These are phyloP conservation scores for Ophiodon elongatus DNA, from an alignment of 2,113 vertebrate species.

Conservation along the genomic window DNA sequence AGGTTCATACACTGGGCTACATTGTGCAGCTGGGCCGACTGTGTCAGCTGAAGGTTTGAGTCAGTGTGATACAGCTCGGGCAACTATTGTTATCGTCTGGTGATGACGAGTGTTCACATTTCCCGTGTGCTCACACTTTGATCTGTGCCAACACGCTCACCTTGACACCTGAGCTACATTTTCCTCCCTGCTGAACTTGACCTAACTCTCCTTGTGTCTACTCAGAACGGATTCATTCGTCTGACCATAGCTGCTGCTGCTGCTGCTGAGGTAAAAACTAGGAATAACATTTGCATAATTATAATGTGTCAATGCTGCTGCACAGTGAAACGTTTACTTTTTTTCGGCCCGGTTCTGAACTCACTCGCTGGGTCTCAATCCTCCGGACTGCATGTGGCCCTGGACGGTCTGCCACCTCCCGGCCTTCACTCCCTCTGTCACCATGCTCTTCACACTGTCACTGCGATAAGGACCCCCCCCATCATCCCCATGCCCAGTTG, in stretches of 20 bases:
- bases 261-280: background rate
- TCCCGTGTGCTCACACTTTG: constrained; percentile 46
- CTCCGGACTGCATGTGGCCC: constrained; percentile 95
- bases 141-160: constrained; percentile 43
- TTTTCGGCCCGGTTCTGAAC: constrained; percentile 72
- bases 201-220: constrained; percentile 19
- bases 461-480: constrained; percentile 90
- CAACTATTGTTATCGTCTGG: constrained; percentile 54
- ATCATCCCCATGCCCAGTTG: constrained; percentile 87
- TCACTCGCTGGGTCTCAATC: constrained; percentile 97
- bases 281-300: background rate
- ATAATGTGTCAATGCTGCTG: constrained; percentile 21
- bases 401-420: constrained; percentile 97
- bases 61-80: constrained; percentile 42
- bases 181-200: constrained; percentile 47
- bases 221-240: constrained; percentile 33
- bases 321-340: constrained; percentile 1
- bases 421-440: constrained; percentile 88
- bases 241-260: constrained; percentile 21
- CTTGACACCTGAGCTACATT: constrained; percentile 46
- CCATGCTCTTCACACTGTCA: constrained; percentile 93
- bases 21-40: constrained; percentile 44
- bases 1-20: constrained; percentile 9
- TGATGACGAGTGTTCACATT: constrained; percentile 46
- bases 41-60: constrained; percentile 51